Percentiles rank a stretch among this genome's conserved stretches.
phyloP scores from a whole-genome alignment of 30 jellyfish, hydroid and myxozoan genomes.

The Aurelia sp. region DNA sequence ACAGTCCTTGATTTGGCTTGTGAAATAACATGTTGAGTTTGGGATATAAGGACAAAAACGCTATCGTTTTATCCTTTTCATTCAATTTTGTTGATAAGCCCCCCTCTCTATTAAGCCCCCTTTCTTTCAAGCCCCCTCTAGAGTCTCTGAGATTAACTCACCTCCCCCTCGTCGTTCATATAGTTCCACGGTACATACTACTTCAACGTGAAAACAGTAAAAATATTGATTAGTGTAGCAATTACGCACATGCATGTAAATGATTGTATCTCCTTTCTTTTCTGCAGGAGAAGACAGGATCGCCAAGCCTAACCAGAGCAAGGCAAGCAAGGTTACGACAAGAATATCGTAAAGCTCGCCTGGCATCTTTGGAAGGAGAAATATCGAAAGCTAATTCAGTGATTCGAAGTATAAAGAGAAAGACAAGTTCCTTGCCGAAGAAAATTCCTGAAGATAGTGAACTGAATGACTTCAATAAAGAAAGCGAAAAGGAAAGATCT shows the following conservation, averaged over 20 bases:
- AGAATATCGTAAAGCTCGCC: constrained; percentile 67
- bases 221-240: not conserved
- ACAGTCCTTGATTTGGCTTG: too few relatives aligned
- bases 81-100: too few relatives aligned
- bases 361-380: constrained; percentile 78
- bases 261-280: not conserved
- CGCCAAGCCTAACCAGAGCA: constrained; percentile 59
- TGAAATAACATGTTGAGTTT: too few relatives aligned
- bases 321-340: constrained; percentile 75
- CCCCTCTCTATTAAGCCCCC: too few relatives aligned
- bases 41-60: too few relatives aligned
- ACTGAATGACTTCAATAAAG: not conserved
- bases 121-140: too few relatives aligned
- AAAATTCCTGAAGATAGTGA: constrained; percentile 41
- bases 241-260: too few relatives aligned
- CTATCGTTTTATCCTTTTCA: too few relatives aligned
- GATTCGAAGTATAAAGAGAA: constrained; percentile 33
- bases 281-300: constrained; percentile 7
- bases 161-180: too few relatives aligned
- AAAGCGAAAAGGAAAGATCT: not conserved
- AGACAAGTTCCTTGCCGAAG: constrained; percentile 17
- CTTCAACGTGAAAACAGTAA: too few relatives aligned
- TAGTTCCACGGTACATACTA: too few relatives aligned
- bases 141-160: too few relatives aligned
- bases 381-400: constrained; percentile 57